Base-by-base conservation (phyloP, 2,113 vertebrate species). In the Oncorhynchus mykiss region DNA sequence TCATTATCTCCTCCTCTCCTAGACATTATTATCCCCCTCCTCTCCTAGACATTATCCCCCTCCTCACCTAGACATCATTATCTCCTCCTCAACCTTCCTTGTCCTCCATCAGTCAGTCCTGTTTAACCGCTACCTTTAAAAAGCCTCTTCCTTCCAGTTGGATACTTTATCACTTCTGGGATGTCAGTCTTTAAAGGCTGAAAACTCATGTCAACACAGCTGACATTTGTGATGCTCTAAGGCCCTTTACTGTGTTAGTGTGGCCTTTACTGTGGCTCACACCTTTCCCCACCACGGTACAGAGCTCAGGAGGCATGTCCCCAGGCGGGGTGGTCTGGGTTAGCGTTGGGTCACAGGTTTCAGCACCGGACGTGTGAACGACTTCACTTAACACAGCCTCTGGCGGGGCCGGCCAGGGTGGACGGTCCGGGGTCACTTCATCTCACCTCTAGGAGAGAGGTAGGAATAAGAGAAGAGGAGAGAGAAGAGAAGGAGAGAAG, bases 211-310 rank as follows among this genome's bases (percentile, higher is more conserved):
- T 86, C 68, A 83, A 45, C 84, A 87, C 80, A 87, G 82, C 81
- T 90, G 90, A 91, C 91, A 91, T 92, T 91, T 92, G 77, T 85
- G 71, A 3, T 67, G 82, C 79, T 74, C 39, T 45, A 45, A 45
- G 39, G 39, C 39, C 39, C 88, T 71, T 70, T 18, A n/a, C 78
- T 88, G 20, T 57, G 59, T 62, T 62, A 22, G 3, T 62, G 59
- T 62, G 85, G 78, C 57, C 78, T 73, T 75, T 71, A 81, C 78
- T 22, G 81, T 76, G 71, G 70, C 70, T 59, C 77, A 54, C 51
- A 18, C 51, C 14, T 18, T 54, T 18, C 51, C 3, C 3, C 16
- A 54, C 12, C 13, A 54, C 18, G 51, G 51, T 45, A 45, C 9
- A 45, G 9, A 45, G 39, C 39, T 45, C 39, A 45, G n/a, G 72